Percentiles rank a stretch among this genome's conserved stretches.
These are phyloP conservation scores for Eilema depressum DNA, from an alignment of 2,888 invertebrate species.

Conservation along the genomic window DNA sequence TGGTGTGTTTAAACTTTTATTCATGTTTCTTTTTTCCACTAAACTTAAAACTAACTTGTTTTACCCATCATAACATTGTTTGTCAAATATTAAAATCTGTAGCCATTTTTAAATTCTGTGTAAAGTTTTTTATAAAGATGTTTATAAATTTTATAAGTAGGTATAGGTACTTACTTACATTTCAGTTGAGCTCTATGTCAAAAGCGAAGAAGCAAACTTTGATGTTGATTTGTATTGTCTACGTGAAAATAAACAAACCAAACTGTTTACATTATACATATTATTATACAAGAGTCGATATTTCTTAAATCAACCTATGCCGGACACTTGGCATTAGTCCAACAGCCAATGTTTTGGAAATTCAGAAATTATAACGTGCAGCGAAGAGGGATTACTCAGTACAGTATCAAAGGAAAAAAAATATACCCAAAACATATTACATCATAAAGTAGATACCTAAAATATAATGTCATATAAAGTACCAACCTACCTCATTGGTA, in stretches of 20 bases:
- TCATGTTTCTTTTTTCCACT: no score
- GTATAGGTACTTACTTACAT: no score
- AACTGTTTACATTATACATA: slow-evolving; percentile 43
- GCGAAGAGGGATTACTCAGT: slow-evolving; percentile 36
- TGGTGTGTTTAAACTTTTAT: no score
- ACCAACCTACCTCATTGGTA: no score
- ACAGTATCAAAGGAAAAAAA: background rate
- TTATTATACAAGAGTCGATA: slow-evolving; percentile 38
- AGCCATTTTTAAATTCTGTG: background rate
- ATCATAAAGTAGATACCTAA: background rate
- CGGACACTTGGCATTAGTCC: slow-evolving; percentile 49
- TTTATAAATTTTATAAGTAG: background rate
- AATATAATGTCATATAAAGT: background rate
- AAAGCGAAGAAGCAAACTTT: slow-evolving; percentile 23
- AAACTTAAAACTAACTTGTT: no score
- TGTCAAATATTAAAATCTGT: no score
- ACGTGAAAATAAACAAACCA: slow-evolving; percentile 43
- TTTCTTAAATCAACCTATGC: slow-evolving; percentile 48
- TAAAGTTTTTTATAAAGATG: background rate
- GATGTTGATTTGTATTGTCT: slow-evolving; percentile 34
- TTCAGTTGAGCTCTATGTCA: background rate
- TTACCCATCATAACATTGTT: no score
- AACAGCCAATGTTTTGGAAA: slow-evolving; percentile 53
- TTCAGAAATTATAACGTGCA: slow-evolving; percentile 46
- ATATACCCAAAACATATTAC: background rate